Base-by-base conservation (phyloP, 2,113 vertebrate genomes). In the Heterochromis multidens region DNA sequence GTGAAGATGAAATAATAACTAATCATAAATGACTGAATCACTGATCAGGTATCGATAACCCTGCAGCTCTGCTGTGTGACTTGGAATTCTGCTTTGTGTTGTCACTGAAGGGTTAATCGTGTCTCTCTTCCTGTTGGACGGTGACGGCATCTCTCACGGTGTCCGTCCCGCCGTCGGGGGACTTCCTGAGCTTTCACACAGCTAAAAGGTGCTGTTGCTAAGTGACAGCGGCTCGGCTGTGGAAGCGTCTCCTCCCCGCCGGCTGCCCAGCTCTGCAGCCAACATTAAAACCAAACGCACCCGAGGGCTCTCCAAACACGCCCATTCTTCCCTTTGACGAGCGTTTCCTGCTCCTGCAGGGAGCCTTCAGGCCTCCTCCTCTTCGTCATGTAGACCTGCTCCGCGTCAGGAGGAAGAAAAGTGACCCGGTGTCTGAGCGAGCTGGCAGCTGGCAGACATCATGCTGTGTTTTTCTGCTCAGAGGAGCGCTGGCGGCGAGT, bases 161-260 rank as follows among this genome's bases (percentile, higher is more conserved):
- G 46, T 49, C 67, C 10, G 17, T 79, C 72, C 72, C 31, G 61
- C 23, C 17, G 11, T 31, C 4, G 10, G 43, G 43, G 67, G 72
- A 79, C 77, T 83, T 90, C 86, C 86, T 84, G 76, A 88, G 59
- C 81, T 70, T 60, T 79, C 63, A 57, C 19, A 57, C 63, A 35
- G 62, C 63, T 78, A 54, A 82, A 78, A 90, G 91, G 84, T 92
- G 90, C 70, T 70, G 91, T 92, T 92, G 89, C 91, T 89, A 90
- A 80, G 89, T 46, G 85, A 90, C 21, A 13, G 4, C 4, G 43
- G 19, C 33, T 27, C 61, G 7, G 84, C 79, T 52, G 17, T 70
- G 63, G 72, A 87, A 92, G 84, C 58, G 84, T 85, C 87, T 85
- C 81, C 57, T 82, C 79, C 86, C 86, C 8, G 59, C 83, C 35